Evolutionary conservation across 1,140 invertebrate species (phyloP), one percentile per base, ranked within the genome.

Genomic region (Steinernema khuongi): DNA sequence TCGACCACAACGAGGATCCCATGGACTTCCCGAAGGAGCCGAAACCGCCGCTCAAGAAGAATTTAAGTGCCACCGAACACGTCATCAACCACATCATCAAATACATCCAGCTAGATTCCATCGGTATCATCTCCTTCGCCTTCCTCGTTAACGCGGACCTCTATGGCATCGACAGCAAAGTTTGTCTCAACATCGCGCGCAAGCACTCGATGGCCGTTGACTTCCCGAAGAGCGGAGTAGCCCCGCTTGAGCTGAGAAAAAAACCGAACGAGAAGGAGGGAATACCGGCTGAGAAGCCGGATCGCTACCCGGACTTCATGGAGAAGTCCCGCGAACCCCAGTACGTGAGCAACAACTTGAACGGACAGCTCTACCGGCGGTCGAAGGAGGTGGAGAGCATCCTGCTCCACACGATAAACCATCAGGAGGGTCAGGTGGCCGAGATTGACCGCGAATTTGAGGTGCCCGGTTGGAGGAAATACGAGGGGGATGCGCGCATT

Each of bases 231-330:
- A 82, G 72, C n/a, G 83, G 83, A 4, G 70, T 71, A 30, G 22
- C 29, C 11, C 70, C 68, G 0, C 7, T 19, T 2, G n/a, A 26
- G 72, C 14, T 14, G 1, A 80, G 66, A 19, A 81, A 30, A 43
- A 22, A 71, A 18, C 44, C 31, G 29, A 31, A 31, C 11, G 68
- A 75, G 33, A 19, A 66, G 11, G 17, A 18, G 1, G 18, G 18
- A 2, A 32, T 72, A 14, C 66, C 72, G 14, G 32, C 72, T 17
- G 80, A 82, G 19, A 67, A n/a, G 36, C 70, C 77, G 0, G 19
- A 67, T 14, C 69, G 68, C 30, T 79, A 79, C 50, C 82, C 82
- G 1, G 82, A 84, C 68, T 84, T 85, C 67, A 83, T 83, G 79
- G 70, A 82, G 50, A 79, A 79, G 68, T n/a, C 41, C 14, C 11